Percentiles rank a stretch among this genome's conserved stretches.
These are phyloP conservation scores for Cyclophora albipunctata DNA, from an alignment of 2,888 invertebrate species.

Conservation along the genomic window DNA sequence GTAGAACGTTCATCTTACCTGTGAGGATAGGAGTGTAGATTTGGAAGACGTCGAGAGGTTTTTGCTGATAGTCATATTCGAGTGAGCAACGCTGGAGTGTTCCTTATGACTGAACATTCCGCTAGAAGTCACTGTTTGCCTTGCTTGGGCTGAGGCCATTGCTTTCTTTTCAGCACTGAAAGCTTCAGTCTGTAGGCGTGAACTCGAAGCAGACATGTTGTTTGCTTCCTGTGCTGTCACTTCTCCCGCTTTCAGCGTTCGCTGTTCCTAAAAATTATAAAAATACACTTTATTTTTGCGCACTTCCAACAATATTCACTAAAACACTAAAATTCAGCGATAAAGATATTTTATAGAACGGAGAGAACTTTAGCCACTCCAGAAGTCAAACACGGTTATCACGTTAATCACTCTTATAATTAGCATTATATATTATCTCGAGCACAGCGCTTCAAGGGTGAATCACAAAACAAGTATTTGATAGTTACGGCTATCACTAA, in stretches of 20 bases:
- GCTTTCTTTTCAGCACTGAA: constrained; percentile 89
- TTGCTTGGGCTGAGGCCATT: constrained; percentile 83
- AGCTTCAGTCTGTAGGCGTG: constrained; percentile 89
- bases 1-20: constrained; percentile 37
- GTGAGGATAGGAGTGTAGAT: constrained; percentile 74
- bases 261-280: constrained; percentile 81
- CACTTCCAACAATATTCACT: constrained; percentile 1
- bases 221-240: constrained; percentile 89
- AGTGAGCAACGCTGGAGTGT: constrained; percentile 82
- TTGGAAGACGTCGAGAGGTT: constrained; percentile 82
- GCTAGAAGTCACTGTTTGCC: constrained; percentile 85
- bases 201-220: constrained; percentile 87
- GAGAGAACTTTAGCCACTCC: constrained; percentile 6
- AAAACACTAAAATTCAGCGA: too few relatives aligned
- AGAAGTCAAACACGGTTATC: constrained; percentile 41
- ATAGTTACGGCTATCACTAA: constrained; percentile 63
- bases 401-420: constrained; percentile 37
- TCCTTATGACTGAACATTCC: constrained; percentile 86
- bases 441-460: constrained; percentile 38
- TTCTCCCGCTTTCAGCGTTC: constrained; percentile 88
- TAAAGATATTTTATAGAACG: background rate
- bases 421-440: constrained; percentile 21
- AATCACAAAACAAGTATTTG: constrained; percentile 57
- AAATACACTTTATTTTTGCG: constrained; percentile 5
- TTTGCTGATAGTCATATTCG: constrained; percentile 86